Base-by-base conservation (phyloP, 53 echinoderm and acorn worm genomes). In the Crossaster papposus region DNA sequence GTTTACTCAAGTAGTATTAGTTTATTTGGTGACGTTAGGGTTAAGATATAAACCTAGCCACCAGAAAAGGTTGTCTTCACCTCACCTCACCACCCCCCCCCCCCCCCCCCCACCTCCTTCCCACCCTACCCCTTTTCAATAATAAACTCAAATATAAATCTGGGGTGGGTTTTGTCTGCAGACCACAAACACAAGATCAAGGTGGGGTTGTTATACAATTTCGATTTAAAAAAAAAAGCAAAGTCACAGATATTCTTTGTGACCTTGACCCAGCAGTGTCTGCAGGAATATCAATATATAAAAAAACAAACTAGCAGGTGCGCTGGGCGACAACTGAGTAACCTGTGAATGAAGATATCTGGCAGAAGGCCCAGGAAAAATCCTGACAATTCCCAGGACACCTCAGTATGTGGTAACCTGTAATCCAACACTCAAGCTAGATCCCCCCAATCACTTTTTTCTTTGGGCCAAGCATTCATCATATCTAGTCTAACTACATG, bases 401-500 rank as follows among this genome's bases (percentile, higher is more conserved):
- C 35, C 87, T 87, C 63, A 24, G 64, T 87, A 87, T 87, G 87
- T 24, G 87, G 87, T 76, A 77, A 77, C 87, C 87, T 87, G 77
- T 87, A 87, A 87, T 87, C 87, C 77, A 55, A 87, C 77, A 77
- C 87, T 36, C n/a, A 34, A 62, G 62, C 87, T 77, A 64, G 63
- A 76, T 58, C 44, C 87, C 87, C n/a, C n/a, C n/a, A n/a, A 53
- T 76, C 62, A 77, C 33, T 65, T 54, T 28, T 28, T 68, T 10
- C 15, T 28, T 10, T 68, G 29, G n/a, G 28, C 68, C 11, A 6
- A 44, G 44, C 44, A 44, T 44, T 44, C 44, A n/a, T n/a, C n/a
- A n/a, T n/a, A n/a, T n/a, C 1, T 0, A 9, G 44, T 44, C 44
- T 44, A n/a, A n/a, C 44, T 44, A 44, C 44, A 7, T 7, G 44